phyloP scores from a whole-genome alignment of 2,113 vertebrate genomes.

The Aegithalos caudatus region DNA sequence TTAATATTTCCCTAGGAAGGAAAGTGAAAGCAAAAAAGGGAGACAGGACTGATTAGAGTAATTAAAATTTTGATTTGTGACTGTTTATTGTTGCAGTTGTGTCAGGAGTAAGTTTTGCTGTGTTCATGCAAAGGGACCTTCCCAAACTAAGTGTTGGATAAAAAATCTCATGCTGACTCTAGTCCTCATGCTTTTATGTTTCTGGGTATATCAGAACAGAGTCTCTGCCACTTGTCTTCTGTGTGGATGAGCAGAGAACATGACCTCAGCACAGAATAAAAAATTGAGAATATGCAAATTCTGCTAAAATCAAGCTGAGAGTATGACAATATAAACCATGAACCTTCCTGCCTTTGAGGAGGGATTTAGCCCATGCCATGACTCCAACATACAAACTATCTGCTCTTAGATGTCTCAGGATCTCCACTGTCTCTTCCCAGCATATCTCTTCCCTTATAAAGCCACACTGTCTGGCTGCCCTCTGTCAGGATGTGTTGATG shows the following conservation, averaged over 20 bases:
- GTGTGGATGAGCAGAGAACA: neutral
- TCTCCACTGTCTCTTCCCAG: neutral
- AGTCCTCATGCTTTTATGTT: neutral
- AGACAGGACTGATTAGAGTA: neutral
- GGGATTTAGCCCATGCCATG: neutral
- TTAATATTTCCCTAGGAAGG: neutral
- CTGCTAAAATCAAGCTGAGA: neutral
- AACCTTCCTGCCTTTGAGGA: neutral
- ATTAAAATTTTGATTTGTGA: neutral
- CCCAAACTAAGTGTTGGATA: neutral
- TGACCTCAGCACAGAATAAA: neutral
- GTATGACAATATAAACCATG: neutral
- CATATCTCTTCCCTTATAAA: neutral
- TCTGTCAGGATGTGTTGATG: neutral
- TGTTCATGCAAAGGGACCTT: neutral
- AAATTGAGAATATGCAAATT: neutral
- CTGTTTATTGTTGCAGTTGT: neutral
- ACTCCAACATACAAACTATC: neutral
- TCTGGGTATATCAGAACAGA: neutral
- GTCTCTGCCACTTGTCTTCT: neutral
- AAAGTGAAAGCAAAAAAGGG: neutral
- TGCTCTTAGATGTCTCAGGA: neutral
- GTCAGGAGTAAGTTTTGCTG: neutral
- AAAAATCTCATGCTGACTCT: neutral
- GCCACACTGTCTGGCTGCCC: fast-evolving